Conservation (phyloP, 2,797 vertebrate species). For the Leuciscus waleckii region DNA sequence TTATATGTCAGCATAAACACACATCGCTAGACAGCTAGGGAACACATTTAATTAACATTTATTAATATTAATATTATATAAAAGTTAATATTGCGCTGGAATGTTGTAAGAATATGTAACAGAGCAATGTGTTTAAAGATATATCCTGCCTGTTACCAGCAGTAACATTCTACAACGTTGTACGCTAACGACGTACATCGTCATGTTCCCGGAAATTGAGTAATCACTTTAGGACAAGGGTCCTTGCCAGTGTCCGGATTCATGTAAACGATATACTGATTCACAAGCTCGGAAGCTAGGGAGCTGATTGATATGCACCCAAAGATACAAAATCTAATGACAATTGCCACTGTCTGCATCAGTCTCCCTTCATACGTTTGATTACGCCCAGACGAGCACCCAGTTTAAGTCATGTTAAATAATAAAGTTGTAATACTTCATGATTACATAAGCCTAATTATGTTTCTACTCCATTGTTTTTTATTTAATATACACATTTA, state of each 20-base stretch:
- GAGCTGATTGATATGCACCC: neutral
- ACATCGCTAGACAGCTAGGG: too few relatives aligned
- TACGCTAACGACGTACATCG: neutral
- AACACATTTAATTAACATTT: too few relatives aligned
- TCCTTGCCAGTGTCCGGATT: neutral
- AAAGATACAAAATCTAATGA: neutral
- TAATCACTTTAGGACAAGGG: neutral
- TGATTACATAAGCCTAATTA: neutral
- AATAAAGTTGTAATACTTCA: neutral
- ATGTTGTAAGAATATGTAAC: too few relatives aligned
- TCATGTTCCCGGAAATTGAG: neutral
- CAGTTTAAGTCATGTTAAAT: neutral
- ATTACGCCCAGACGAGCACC: neutral
- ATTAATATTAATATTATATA: too few relatives aligned
- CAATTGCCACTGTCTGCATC: neutral
- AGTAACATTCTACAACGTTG: too few relatives aligned
- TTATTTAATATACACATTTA: neutral
- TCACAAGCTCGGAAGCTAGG: neutral
- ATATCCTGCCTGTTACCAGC: too few relatives aligned
- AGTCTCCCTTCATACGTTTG: neutral
- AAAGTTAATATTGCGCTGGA: too few relatives aligned
- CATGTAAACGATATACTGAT: neutral
- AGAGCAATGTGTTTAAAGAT: too few relatives aligned
- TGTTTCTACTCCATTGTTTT: neutral
- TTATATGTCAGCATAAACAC: too few relatives aligned